These are phyloP conservation scores for Spinus olivaceus DNA, from an alignment of 2,797 vertebrate species.

Conservation along the genomic window DNA sequence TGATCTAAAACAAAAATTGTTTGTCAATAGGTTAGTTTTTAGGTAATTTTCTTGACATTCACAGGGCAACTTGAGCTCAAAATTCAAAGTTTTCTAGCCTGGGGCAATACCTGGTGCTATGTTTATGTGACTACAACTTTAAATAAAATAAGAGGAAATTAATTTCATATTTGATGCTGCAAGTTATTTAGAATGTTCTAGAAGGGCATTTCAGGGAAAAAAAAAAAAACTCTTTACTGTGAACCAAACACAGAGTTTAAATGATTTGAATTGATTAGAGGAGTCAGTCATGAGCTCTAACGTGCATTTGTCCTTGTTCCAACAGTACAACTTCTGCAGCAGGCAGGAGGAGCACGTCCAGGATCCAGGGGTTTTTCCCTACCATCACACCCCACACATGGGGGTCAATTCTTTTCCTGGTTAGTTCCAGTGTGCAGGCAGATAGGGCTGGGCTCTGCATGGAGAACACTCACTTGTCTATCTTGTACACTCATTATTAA, in stretches of 20 bases:
- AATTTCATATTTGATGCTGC: not conserved
- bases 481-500: not conserved
- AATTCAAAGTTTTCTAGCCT: not conserved
- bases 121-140: not conserved
- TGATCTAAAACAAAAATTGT: not conserved
- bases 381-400: rapidly evolving
- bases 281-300: not conserved
- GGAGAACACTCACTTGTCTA: rapidly evolving
- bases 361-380: not conserved
- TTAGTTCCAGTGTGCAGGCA: rapidly evolving
- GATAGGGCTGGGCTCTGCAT: not conserved
- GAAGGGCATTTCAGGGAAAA: not conserved
- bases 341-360: not conserved
- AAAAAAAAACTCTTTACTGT: not conserved
- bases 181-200: not conserved
- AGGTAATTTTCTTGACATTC: not conserved
- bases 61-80: not conserved
- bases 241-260: not conserved
- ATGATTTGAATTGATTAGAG: not conserved
- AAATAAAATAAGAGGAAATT: not conserved
- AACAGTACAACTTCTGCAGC: not conserved
- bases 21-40: not conserved
- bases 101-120: not conserved
- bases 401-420: rapidly evolving
- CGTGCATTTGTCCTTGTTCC: not conserved